A percentile compares a stretch with the other conserved stretches of the same genome.
These are phyloP conservation scores for Clitarchus hookeri DNA, from an alignment of 2,888 invertebrate genomes.

Conservation along the genomic window DNA sequence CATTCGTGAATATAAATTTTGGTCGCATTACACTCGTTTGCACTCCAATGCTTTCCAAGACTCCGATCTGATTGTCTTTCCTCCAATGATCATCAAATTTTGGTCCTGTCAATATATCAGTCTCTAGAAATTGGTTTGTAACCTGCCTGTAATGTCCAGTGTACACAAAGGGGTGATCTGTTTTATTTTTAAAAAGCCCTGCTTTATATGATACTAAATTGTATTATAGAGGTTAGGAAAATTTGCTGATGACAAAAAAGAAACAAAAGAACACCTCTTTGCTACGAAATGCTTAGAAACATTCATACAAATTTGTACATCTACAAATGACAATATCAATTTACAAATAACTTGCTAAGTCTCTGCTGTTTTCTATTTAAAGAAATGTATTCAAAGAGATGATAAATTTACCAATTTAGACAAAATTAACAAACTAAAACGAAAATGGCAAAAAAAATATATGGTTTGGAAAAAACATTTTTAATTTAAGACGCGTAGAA, in stretches of 20 bases:
- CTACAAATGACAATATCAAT: not conserved
- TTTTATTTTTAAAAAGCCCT: not conserved
- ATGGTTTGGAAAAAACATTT: not conserved
- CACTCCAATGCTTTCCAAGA: conserved; percentile 16
- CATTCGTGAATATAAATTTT: conserved; percentile 9
- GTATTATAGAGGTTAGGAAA: not conserved
- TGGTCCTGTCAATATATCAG: conserved; percentile 37
- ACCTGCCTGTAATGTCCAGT: conserved; percentile 7
- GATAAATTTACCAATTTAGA: not conserved
- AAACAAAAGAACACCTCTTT: not conserved
- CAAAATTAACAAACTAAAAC: not conserved
- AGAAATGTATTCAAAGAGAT: not conserved
- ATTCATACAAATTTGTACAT: conserved; percentile 23
- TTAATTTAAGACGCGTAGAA: conserved; percentile 15
- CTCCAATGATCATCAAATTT: conserved; percentile 31
- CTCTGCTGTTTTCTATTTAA: conserved; percentile 15
- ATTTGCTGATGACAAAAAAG: not conserved
- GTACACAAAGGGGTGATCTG: not conserved
- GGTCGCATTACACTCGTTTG: not conserved
- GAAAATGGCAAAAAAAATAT: not conserved
- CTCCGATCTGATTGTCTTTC: conserved; percentile 39
- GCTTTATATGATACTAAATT: not conserved
- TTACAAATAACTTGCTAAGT: conserved; percentile 3
- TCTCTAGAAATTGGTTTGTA: not conserved
- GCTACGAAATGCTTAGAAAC: not conserved